Evolutionary conservation across 2,113 vertebrate genomes (phyloP), one percentile per base, ranked within the genome.

Genomic region (Oenanthe oenanthe): DNA sequence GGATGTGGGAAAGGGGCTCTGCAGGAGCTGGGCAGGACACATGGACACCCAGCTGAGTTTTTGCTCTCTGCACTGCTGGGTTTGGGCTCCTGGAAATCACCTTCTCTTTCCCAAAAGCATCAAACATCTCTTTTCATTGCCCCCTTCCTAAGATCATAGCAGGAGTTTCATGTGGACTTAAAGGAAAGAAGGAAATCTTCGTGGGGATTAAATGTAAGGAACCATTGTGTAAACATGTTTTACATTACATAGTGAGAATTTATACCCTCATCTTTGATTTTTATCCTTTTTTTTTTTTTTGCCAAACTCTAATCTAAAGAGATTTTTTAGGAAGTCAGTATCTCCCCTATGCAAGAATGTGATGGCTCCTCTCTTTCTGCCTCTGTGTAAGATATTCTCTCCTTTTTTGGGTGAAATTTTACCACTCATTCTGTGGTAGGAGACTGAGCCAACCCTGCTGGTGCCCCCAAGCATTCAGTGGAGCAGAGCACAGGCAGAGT

Each of bases 21-120:
- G 2, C 7, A 50, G 53, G 38, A 62, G 70, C 47, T 17, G 21
- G 40, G 31, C 6, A 3, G 0, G 2, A 3, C 14, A 4, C 0
- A 0, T 2, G 42, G 34, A 18, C 28, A 34, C 45, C 2, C 17
- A 28, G 43, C 16, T 47, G 47, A 47, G 47, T 47, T 21, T 12
- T 12, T 22, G 21, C 47, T 47, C 47, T 3, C 21, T 70, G 54
- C 40, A 17, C 13, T 0, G 0, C 40, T 62, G 72, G 3, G 1
- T 25, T 76, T 38, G 28, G 82, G 26, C 47, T 65, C 32, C 79
- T 70, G 68, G 71, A 56, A 70, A 45, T 70, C 14, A 2, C 36
- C 58, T 65, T 32, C 4, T 56, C 28, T 40, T 50, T 18, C 15
- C 26, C 2, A 0, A 29, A 25, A 47, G 9, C 45, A 24, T 74